phyloP scores from a whole-genome alignment of 2,888 invertebrate species.

The Hirtodrosophila confusa region DNA sequence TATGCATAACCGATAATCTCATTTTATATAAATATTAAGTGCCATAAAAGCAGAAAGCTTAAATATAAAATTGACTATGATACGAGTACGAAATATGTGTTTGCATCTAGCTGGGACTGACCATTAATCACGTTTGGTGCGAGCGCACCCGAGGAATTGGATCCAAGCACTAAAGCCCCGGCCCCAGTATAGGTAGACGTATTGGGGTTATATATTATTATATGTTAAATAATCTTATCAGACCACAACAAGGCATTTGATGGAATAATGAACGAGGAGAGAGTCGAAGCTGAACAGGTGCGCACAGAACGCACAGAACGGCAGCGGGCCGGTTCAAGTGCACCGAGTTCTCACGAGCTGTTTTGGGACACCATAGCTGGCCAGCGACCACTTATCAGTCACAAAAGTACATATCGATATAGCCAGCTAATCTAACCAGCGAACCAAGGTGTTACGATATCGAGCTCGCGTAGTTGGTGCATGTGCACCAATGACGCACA shows the following conservation, averaged over 20 bases:
- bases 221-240: conserved; percentile 67
- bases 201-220: conserved; percentile 59
- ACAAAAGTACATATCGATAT: conserved; percentile 34
- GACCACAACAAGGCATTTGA: conserved; percentile 52
- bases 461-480: conserved; percentile 42
- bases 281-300: conserved; percentile 60
- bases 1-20: conserved; percentile 69
- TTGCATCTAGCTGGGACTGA: conserved; percentile 27
- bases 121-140: conserved; percentile 55
- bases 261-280: conserved; percentile 33
- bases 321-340: conserved; percentile 44
- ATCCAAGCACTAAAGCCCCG: conserved; percentile 20
- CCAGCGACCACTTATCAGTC: conserved; percentile 52
- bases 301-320: conserved; percentile 48
- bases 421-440: conserved; percentile 60
- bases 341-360: conserved; percentile 29
- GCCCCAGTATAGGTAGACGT: conserved; percentile 23
- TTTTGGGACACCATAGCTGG: conserved; percentile 27
- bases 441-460: conserved; percentile 46
- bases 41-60: conserved; percentile 71
- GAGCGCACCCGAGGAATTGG: conserved; percentile 37
- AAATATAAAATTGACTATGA: conserved; percentile 61
- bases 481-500: conserved; percentile 48
- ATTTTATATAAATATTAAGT: conserved; percentile 74
- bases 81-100: conserved; percentile 24